Percentiles rank a stretch among this genome's conserved stretches.
phyloP scores from a whole-genome alignment of 2,888 invertebrate genomes.

The Drosophila borborema region DNA sequence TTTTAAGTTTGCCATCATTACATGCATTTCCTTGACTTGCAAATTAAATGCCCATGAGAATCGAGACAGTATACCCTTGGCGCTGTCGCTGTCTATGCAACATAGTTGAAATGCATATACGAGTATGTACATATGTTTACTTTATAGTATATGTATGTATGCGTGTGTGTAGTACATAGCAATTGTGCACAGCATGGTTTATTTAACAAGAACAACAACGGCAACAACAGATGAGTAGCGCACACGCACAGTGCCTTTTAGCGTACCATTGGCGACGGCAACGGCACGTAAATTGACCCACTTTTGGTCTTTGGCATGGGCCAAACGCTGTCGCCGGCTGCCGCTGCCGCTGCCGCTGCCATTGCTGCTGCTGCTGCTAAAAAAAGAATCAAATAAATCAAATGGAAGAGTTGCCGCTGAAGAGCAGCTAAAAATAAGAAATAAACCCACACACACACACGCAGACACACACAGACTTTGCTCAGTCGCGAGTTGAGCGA shows the following conservation, averaged over 20 bases:
- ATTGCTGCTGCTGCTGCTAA: slow-evolving; percentile 37
- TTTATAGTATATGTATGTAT: not conserved
- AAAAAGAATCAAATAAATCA: slow-evolving; percentile 74
- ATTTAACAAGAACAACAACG: slow-evolving; percentile 78
- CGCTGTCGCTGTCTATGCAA: slow-evolving; percentile 1
- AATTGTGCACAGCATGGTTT: slow-evolving; percentile 65
- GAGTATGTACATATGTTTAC: not conserved
- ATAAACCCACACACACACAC: not conserved
- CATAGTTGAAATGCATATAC: not conserved
- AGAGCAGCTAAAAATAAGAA: slow-evolving; percentile 31
- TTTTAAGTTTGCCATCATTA: slow-evolving; percentile 71
- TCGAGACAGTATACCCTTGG: slow-evolving; percentile 17
- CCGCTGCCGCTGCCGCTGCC: not conserved
- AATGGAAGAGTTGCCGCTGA: slow-evolving; percentile 73
- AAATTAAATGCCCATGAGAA: slow-evolving; percentile 71
- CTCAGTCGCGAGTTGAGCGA: slow-evolving; percentile 14
- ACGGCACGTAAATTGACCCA: slow-evolving; percentile 71
- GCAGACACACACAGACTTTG: slow-evolving; percentile 3
- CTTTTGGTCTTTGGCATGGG: slow-evolving; percentile 67
- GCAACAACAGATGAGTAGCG: slow-evolving; percentile 12
- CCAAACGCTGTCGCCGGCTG: slow-evolving; percentile 19
- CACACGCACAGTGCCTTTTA: slow-evolving; percentile 43
- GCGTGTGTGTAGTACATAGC: not conserved
- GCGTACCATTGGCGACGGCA: slow-evolving; percentile 45
- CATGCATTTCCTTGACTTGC: slow-evolving; percentile 66